phyloP scores from a whole-genome alignment of 2,888 invertebrate genomes.

The Epinotia brunnichana region DNA sequence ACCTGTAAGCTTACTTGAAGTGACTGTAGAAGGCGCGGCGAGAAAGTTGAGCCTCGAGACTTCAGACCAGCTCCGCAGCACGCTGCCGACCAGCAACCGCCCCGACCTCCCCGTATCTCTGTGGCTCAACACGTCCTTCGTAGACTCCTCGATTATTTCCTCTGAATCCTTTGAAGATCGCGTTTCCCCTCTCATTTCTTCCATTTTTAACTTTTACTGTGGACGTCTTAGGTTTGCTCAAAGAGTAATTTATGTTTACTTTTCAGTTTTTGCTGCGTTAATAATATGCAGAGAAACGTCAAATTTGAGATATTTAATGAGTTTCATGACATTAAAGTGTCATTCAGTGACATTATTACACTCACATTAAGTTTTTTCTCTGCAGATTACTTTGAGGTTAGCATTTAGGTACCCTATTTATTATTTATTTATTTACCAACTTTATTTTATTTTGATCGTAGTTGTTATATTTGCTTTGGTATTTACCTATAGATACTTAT shows the following conservation, averaged over 20 bases:
- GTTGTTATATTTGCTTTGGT: too few relatives aligned
- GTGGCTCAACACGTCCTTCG: not conserved
- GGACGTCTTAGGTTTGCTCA: not conserved
- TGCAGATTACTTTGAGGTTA: too few relatives aligned
- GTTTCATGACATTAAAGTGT: not conserved
- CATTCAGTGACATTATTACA: conserved; percentile 2
- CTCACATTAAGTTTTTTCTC: not conserved
- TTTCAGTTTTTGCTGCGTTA: not conserved
- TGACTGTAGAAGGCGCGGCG: not conserved
- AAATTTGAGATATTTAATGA: not conserved
- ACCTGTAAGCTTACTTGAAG: not conserved
- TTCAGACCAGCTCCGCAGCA: conserved; percentile 9
- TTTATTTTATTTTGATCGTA: too few relatives aligned
- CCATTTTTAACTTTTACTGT: not conserved
- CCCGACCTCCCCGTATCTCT: too few relatives aligned
- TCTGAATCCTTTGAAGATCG: not conserved
- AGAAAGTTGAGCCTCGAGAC: conserved; percentile 21
- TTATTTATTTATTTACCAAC: too few relatives aligned
- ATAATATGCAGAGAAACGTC: not conserved
- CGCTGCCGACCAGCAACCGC: not conserved
- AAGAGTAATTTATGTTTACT: too few relatives aligned
- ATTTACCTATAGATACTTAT: too few relatives aligned
- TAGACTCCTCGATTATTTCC: not conserved
- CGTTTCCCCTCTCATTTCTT: not conserved
- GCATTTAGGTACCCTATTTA: too few relatives aligned